Conservation (phyloP, 1,140 invertebrate genomes). For the Euglossa dilemma region DNA sequence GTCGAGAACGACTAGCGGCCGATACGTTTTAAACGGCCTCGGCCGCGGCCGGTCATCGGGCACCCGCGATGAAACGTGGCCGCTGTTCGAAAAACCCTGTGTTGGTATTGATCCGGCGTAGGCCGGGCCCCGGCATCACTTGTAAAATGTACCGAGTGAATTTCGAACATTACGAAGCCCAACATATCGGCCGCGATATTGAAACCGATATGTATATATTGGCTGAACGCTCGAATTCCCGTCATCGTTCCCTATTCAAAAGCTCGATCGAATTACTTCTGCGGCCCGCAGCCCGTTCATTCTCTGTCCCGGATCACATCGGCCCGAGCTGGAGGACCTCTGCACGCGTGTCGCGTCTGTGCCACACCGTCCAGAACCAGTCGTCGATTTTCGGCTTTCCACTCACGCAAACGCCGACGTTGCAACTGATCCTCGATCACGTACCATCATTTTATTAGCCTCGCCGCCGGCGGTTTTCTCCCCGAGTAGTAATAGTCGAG, state of each 20-base stretch:
- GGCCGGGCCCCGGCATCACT: conserved; percentile 23
- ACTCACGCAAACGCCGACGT: conserved; percentile 58
- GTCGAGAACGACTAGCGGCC: conserved; percentile 38
- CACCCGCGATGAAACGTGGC: conserved; percentile 42
- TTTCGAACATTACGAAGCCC: conserved; percentile 33
- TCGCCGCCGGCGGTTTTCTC: conserved; percentile 44
- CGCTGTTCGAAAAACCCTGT: conserved; percentile 55
- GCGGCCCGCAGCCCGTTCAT: conserved; percentile 46
- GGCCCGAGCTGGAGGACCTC: too few relatives aligned
- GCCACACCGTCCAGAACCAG: neutral
- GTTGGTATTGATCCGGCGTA: conserved; percentile 48
- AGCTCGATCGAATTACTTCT: conserved; percentile 49
- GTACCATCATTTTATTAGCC: conserved; percentile 65
- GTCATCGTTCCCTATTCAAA: conserved; percentile 59
- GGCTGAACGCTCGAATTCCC: conserved; percentile 40
- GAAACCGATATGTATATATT: conserved; percentile 44
- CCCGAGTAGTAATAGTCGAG: neutral
- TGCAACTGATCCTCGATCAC: conserved; percentile 54
- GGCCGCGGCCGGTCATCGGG: conserved; percentile 11
- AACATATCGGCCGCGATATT: conserved; percentile 46
- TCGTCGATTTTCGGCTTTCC: conserved; percentile 36
- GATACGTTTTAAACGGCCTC: conserved; percentile 51
- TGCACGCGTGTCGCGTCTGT: neutral
- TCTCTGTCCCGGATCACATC: neutral
- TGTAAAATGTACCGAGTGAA: conserved; percentile 54